Evolutionary conservation across 2,888 invertebrate genomes (phyloP).

Genomic region (Halictus quadricinctus): DNA sequence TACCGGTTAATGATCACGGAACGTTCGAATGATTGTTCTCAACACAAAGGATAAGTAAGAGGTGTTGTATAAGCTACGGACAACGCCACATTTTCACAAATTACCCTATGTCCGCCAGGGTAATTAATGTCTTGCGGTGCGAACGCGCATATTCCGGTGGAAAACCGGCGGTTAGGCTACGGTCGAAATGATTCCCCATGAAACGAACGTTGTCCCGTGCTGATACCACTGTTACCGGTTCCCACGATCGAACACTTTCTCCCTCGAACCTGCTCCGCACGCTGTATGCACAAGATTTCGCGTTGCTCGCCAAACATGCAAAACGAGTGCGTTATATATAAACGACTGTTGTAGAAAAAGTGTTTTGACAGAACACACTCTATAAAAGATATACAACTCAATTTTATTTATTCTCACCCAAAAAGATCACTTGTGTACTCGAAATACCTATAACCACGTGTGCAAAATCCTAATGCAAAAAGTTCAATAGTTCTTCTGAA

Average conservation of each 20-base stretch:
- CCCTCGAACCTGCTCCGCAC: constrained; percentile 68
- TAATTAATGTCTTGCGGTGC: constrained; percentile 28
- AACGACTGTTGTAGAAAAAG: too few relatives aligned
- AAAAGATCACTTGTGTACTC: too few relatives aligned
- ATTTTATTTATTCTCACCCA: not conserved
- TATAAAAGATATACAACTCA: too few relatives aligned
- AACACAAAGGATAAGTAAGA: not conserved
- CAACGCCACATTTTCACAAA: not conserved
- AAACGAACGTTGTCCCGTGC: constrained; percentile 42
- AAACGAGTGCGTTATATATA: constrained; percentile 30
- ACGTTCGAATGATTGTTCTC: not conserved
- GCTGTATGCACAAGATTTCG: constrained; percentile 41
- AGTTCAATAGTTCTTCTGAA: too few relatives aligned
- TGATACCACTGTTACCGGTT: constrained; percentile 69
- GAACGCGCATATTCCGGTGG: not conserved
- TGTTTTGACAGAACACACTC: too few relatives aligned
- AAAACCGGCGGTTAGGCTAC: constrained; percentile 11
- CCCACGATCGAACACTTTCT: constrained; percentile 80
- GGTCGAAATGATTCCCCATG: constrained; percentile 31
- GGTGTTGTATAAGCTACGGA: not conserved
- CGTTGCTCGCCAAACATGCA: constrained; percentile 39
- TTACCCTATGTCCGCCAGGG: not conserved
- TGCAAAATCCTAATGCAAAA: too few relatives aligned
- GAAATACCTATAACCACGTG: too few relatives aligned
- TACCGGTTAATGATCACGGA: not conserved